A percentile compares a stretch with the other conserved stretches of the same genome.
Evolutionary conservation across 1,140 invertebrate species (phyloP).

Genomic region (Monochamus saltuarius): DNA sequence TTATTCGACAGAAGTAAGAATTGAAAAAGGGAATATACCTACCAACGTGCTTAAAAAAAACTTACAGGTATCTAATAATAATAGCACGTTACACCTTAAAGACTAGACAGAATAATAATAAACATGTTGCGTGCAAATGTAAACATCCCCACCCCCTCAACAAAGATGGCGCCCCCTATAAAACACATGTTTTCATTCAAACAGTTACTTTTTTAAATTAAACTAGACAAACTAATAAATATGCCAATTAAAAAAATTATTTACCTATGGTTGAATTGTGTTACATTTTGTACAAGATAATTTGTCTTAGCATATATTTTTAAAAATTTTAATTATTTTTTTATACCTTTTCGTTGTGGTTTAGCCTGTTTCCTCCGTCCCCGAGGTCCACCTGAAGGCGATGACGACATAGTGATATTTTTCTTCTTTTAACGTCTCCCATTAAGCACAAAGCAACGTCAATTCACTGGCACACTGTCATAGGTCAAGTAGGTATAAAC

Average conservation of each 20-base stretch:
- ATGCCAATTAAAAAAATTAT: not conserved
- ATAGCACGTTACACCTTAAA: not conserved
- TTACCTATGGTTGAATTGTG: not conserved
- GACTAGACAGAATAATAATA: not conserved
- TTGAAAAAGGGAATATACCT: too few species aligned
- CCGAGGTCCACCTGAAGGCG: slow-evolving; percentile 33
- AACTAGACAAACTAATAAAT: too few species aligned
- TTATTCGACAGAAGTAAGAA: too few species aligned
- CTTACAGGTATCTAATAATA: not conserved
- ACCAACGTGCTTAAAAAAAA: too few species aligned
- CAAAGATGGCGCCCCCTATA: slow-evolving; percentile 21
- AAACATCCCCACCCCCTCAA: slow-evolving; percentile 18
- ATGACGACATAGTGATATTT: slow-evolving; percentile 26
- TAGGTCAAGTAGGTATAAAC: slow-evolving; percentile 11
- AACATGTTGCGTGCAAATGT: slow-evolving; percentile 17
- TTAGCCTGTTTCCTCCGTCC: slow-evolving; percentile 50
- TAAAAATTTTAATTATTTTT: not conserved
- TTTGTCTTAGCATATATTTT: not conserved
- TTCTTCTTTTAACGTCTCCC: slow-evolving; percentile 30
- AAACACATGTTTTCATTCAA: not conserved
- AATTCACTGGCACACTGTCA: slow-evolving; percentile 15
- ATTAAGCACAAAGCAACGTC: slow-evolving; percentile 38
- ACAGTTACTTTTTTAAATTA: slow-evolving; percentile 3
- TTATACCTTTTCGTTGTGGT: slow-evolving; percentile 47
- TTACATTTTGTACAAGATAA: not conserved